These are phyloP conservation scores for Deroplatys truncata DNA, from an alignment of 2,888 invertebrate genomes.

Conservation along the genomic window DNA sequence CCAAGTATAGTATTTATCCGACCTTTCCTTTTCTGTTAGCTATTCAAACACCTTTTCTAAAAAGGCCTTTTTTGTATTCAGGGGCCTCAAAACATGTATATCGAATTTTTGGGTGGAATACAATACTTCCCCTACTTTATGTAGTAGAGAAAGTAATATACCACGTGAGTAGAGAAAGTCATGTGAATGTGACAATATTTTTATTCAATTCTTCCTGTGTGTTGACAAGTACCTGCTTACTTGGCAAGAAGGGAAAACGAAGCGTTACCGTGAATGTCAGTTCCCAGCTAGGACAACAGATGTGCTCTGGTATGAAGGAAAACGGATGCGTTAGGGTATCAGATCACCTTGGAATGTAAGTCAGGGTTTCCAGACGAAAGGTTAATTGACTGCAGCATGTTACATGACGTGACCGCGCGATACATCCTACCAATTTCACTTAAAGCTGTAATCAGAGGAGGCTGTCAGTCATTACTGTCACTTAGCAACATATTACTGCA, in stretches of 20 bases:
- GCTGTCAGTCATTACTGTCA: not conserved
- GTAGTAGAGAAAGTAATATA: no score
- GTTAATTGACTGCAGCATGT: not conserved
- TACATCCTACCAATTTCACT: not conserved
- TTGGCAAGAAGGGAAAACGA: not conserved
- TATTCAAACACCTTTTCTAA: no score
- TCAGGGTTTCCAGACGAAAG: not conserved
- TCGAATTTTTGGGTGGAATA: no score
- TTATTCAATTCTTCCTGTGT: no score
- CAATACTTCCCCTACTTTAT: no score
- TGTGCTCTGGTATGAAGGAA: not conserved
- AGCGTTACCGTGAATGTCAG: not conserved
- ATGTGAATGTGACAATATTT: no score
- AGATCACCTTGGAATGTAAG: not conserved
- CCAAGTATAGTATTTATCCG: no score
- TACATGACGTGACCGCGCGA: not conserved
- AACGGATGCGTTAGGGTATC: not conserved
- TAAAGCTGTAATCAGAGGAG: not conserved
- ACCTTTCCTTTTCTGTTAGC: no score
- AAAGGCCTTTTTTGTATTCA: no score
- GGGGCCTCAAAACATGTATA: no score
- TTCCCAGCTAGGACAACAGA: not conserved
- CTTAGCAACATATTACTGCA: not conserved
- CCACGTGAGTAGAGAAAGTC: no score
- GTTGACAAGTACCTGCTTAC: no score